Evolutionary conservation across 2,797 vertebrate species (phyloP), one percentile per base, ranked within the genome.

Genomic region (Pseudocheirus occidentalis): DNA sequence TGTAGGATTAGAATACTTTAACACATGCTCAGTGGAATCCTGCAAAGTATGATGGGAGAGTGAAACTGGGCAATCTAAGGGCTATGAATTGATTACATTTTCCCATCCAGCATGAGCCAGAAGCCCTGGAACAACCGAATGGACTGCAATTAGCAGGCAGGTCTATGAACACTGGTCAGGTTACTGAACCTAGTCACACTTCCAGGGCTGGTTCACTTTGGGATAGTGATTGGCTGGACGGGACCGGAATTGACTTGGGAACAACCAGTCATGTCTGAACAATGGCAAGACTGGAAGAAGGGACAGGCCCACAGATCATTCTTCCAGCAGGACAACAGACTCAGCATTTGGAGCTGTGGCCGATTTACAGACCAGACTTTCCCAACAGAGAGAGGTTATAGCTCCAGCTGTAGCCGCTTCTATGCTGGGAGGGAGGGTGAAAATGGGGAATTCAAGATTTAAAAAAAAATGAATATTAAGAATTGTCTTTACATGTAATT

Each of bases 91-190:
- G 27, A 58, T 28, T 28, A 28, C 27, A 99, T 99, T 99, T 98
- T 98, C 99, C 89, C 99, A 99, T 66, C 99, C 99, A 0, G 99
- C 99, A 97, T 99, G 99, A 98, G 99, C 99, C 58, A 99, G 99
- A 99, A 97, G 99, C 99, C 54, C 98, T 99, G 98, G 99, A 99
- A 97, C 99, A 99, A 97, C 99, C 99, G 55, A 99, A 99, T 94
- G 99, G 99, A 50, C 99, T 99, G 93, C 99, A 99, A 97, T 97
- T 99, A 97, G 99, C 99, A 0, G 99, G 99, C 5, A 99, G 99
- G 14, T 99, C 99, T 5, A 99, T 99, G 99, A 99, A 99, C 98
- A 99, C 99, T 40, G 99, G 99, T 46, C 99, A 99, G 7, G 99
- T 99, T 96, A 99, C 99, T 0, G 99, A 99, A 97, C 99, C 99